Base-by-base conservation (phyloP, 2,888 invertebrate species). In the Stictocephala bisonia region DNA sequence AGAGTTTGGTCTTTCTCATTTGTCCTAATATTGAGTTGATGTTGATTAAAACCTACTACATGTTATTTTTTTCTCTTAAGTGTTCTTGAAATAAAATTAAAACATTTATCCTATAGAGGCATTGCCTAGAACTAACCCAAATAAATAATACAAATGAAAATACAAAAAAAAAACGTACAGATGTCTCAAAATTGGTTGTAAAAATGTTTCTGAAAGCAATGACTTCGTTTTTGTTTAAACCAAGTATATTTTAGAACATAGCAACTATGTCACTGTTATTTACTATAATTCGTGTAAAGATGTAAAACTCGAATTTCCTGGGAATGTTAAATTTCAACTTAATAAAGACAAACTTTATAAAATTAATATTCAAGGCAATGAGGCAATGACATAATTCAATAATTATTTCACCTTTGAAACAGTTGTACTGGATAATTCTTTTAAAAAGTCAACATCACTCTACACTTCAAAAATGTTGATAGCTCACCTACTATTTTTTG, bases 151-250 rank as follows among this genome's bases (percentile, higher is more conserved):
- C n/a, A n/a, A n/a, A n/a, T n/a, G n/a, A n/a, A n/a, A n/a, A n/a
- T n/a, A n/a, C n/a, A n/a, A n/a, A n/a, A n/a, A n/a, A n/a, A n/a
- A n/a, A n/a, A n/a, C n/a, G n/a, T n/a, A n/a, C n/a, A n/a, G n/a
- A n/a, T n/a, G n/a, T n/a, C n/a, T n/a, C n/a, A n/a, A n/a, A n/a
- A n/a, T n/a, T n/a, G n/a, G n/a, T n/a, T n/a, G n/a, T n/a, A n/a
- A n/a, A n/a, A n/a, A n/a, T n/a, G n/a, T n/a, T n/a, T n/a, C n/a
- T n/a, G n/a, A n/a, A n/a, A n/a, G n/a, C n/a, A n/a, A n/a, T n/a
- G n/a, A n/a, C n/a, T 60, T 18, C 35, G 40, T 60, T 7, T 60
- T 35, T 60, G 60, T 60, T 7, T 20, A 60, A 60, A 35, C 40
- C 3, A 22, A 27, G 7, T 35, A 40, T 22, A 9, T 35, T 22